A percentile compares a stretch with the other conserved stretches of the same genome.
Conservation (phyloP, 2,888 invertebrate genomes). For the Merodon equestris region DNA sequence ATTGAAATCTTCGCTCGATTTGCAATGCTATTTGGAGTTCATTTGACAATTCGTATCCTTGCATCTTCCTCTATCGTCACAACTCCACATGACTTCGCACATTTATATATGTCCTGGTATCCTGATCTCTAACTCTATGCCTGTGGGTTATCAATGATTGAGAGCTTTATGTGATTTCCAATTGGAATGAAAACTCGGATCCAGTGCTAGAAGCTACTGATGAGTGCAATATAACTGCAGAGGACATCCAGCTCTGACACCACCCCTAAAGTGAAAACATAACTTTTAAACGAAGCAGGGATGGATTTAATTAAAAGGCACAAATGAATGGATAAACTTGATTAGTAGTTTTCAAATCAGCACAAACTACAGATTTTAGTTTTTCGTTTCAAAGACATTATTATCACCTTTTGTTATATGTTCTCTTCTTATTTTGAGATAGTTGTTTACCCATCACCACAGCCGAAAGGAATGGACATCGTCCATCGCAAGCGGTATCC, state of each 20-base stretch:
- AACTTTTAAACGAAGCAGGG: constrained; percentile 55
- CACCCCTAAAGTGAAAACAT: constrained; percentile 33
- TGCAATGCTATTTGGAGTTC: constrained; percentile 65
- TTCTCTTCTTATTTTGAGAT: constrained; percentile 26
- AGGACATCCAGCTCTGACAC: constrained; percentile 2
- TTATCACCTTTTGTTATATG: neutral
- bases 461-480: constrained; percentile 31
- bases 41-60: constrained; percentile 41
- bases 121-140: constrained; percentile 23
- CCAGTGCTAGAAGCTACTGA: constrained; percentile 63
- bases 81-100: constrained; percentile 57
- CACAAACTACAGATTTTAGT: constrained; percentile 36
- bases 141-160: constrained; percentile 68
- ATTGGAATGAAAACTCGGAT: constrained; percentile 64
- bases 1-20: constrained; percentile 64
- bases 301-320: constrained; percentile 59
- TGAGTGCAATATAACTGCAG: constrained; percentile 68
- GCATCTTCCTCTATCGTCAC: neutral
- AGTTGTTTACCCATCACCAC: constrained; percentile 26
- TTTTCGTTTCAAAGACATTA: constrained; percentile 54
- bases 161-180: constrained; percentile 68
- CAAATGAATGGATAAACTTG: constrained; percentile 8
- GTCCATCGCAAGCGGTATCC: constrained; percentile 28
- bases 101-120: constrained; percentile 25
- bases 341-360: constrained; percentile 60